Evolutionary conservation across 30 jellyfish, hydroid and myxozoan genomes (phyloP), one percentile per base, ranked within the genome.

Genomic region (Rhopilema esculentum): DNA sequence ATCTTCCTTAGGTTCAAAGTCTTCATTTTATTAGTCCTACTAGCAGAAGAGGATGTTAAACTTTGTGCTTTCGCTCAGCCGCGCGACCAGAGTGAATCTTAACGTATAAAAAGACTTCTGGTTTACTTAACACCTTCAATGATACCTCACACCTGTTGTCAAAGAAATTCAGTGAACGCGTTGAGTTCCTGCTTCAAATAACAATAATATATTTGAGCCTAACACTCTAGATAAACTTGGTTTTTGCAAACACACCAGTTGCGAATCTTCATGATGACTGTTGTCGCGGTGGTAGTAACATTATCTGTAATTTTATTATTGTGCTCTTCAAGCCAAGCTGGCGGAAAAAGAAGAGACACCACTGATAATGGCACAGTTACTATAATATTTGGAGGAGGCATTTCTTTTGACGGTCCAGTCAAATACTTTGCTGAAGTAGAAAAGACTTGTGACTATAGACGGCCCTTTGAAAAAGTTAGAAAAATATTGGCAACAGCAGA

Each of bases 331-430:
- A 2, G 57, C 12, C 6, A 40, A 12, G 57, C 12, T 40, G 57
- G 12, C 12, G 12, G 80, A 21, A 67, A 15, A 1, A 63, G 72
- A n/a, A 18, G n/a, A n/a, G 63, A 24, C 21, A 8, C 17, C 21
- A 4, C 17, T 24, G 48, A 12, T 1, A 57, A 70, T 70, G 0
- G 25, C 21, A 28, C 62, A 28, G 80, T 28, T 4, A 27, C 80
- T 49, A 62, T 79, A 63, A 27, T 75, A 17, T 86, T 86, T 68
- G 72, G 69, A 19, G 95, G 95, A 1, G 95, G 75, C 49, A 69
- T 86, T 4, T 74, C 83, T 0, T 74, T 86, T 26, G 87, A 64
- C 57, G 95, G 95, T 4, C 89, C 95, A 30, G 89, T 86, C 19
- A 64, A 75, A 48, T 66, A 65, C 65, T 76, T 86, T 40, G 85